Percentiles rank a stretch among this genome's conserved stretches.
These are phyloP conservation scores for Sphenodon punctatus DNA, from an alignment of 2,797 vertebrate species.

Conservation along the genomic window DNA sequence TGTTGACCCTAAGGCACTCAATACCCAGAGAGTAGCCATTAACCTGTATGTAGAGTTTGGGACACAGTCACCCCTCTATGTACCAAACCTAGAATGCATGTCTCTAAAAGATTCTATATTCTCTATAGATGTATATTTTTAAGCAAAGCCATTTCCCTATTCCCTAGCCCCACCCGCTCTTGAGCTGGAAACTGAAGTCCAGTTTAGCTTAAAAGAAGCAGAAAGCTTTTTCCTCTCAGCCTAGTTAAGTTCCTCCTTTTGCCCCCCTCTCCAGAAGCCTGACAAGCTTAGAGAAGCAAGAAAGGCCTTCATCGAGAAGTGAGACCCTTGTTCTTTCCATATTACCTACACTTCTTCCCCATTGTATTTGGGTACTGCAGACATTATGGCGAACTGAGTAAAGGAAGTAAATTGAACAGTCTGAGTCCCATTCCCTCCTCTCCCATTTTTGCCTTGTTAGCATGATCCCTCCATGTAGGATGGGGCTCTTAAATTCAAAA, in stretches of 20 bases:
- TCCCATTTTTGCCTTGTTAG: constrained; percentile 32
- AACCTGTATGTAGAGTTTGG: constrained; percentile 26
- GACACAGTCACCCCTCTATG: constrained; percentile 41
- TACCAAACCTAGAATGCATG: constrained; percentile 47
- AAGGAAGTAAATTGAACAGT: constrained; percentile 21
- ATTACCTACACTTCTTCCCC: neutral
- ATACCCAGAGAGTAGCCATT: neutral
- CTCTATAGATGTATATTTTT: constrained; percentile 71
- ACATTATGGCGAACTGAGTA: neutral
- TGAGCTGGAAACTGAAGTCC: constrained; percentile 20
- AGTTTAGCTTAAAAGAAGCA: constrained; percentile 38
- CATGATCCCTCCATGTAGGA: neutral
- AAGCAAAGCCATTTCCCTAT: constrained; percentile 44
- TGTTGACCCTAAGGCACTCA: constrained; percentile 11
- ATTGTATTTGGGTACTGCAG: neutral
- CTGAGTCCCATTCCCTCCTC: neutral
- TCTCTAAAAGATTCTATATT: constrained; percentile 52
- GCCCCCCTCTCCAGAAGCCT: neutral
- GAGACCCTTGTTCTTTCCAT: neutral
- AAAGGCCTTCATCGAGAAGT: neutral
- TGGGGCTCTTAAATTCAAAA: constrained; percentile 56
- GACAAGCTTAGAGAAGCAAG: neutral
- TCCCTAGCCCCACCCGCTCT: neutral
- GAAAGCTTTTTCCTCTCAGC: constrained; percentile 8
- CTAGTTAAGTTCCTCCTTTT: neutral